Conservation (phyloP, 1,140 invertebrate species). For the Acromyrmex echinatior region DNA sequence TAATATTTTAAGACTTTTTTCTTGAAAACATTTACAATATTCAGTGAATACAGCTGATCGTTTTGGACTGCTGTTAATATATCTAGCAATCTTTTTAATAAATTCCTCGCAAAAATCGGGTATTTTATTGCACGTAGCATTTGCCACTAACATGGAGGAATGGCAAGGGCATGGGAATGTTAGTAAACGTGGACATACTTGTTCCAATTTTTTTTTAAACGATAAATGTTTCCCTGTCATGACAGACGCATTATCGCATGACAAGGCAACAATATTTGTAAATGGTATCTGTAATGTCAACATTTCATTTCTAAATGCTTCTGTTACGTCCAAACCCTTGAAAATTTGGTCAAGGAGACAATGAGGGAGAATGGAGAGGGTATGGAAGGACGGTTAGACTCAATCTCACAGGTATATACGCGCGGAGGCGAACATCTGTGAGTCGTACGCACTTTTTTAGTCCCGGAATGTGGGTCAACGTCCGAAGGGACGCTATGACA, state of each 20-base stretch:
- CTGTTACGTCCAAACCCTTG: too few relatives aligned
- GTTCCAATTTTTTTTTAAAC: background rate
- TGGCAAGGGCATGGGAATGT: background rate
- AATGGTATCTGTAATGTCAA: background rate
- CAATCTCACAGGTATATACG: too few relatives aligned
- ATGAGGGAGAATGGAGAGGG: too few relatives aligned
- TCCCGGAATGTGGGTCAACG: too few relatives aligned
- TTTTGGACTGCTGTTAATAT: constrained; percentile 4
- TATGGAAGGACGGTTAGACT: too few relatives aligned
- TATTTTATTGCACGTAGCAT: background rate
- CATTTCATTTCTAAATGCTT: background rate
- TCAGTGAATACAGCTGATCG: background rate
- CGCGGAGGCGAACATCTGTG: too few relatives aligned
- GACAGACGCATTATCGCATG: background rate
- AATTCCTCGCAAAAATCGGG: background rate
- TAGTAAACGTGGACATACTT: background rate
- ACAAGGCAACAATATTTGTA: background rate
- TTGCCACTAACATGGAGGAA: background rate
- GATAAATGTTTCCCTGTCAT: constrained; percentile 1
- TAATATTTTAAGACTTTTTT: constrained; percentile 9
- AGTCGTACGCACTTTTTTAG: too few relatives aligned
- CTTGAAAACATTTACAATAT: background rate
- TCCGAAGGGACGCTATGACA: too few relatives aligned
- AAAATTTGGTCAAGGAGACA: too few relatives aligned
- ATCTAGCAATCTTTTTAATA: background rate